Base-by-base conservation (phyloP, 2,888 invertebrate species). In the Pammene aurita region DNA sequence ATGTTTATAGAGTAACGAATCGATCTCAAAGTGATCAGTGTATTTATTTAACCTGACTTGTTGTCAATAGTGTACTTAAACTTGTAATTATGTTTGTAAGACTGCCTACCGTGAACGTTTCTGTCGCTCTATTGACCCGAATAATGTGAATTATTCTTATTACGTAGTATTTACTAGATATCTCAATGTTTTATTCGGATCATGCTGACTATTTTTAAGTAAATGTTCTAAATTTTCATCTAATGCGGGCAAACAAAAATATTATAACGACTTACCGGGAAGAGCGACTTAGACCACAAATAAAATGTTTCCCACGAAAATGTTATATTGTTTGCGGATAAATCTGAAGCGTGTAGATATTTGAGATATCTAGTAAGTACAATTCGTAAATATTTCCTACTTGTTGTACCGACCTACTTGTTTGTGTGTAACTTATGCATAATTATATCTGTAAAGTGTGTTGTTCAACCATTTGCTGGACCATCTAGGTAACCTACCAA, bases 11-110 rank as follows among this genome's bases (percentile, higher is more conserved):
- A 85, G 78, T 90, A 89, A 87, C 84, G 85, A 85, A 78, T 82
- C 84, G 92, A 92, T 92, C 92, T 92, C 92, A 92, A 90, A 84
- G 88, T 86, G 92, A 90, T 92, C 92, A 92, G 85, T 90, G 90
- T 92, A 90, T 91, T 90, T 89, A 88, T 89, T 88, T 90, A 86
- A 84, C 84, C 85, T 77, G 80, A 81, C 78, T 83, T 88, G 84
- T 89, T 87, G 84, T 89, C 87, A 86, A 86, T 88, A 84, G 84
- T 84, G 90, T 92, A 91, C 90, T 91, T 92, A 91, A 89, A 75
- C 80, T 74, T 83, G 77, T 78, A 75, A 63, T 68, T 64, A 48
- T 56, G 60, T 66, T 73, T 72, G 66, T 74, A 73, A 72, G 72
- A 65, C 73, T 73, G 73, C 74, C 54, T 69, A 65, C 69, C 41